Percentiles rank a stretch among this genome's conserved stretches.
phyloP scores from a whole-genome alignment of 2,888 invertebrate genomes.

The Cosmorhoe ocellata region DNA sequence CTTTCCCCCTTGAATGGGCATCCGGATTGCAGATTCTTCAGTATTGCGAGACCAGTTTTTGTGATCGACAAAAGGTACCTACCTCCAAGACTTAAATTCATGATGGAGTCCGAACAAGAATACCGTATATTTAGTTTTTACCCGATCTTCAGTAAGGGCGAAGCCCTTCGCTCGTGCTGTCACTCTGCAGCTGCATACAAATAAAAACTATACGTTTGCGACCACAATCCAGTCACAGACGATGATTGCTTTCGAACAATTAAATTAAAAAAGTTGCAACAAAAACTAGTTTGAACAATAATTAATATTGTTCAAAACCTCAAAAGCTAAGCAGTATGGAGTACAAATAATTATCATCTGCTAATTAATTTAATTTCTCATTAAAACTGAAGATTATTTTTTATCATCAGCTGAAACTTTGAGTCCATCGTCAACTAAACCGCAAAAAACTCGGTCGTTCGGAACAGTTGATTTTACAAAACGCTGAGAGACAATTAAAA shows the following conservation, averaged over 20 bases:
- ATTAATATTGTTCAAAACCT: too few species aligned
- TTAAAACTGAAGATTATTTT: too few species aligned
- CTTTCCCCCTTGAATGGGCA: slow-evolving; percentile 72
- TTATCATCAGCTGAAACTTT: too few species aligned
- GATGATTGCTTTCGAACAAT: background rate
- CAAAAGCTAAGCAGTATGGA: too few species aligned
- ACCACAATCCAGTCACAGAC: background rate
- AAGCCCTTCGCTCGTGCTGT: slow-evolving; percentile 21
- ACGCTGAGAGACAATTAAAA: too few species aligned
- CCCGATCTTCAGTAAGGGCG: slow-evolving; percentile 8
- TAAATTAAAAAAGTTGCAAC: background rate
- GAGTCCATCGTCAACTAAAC: too few species aligned
- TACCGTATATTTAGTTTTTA: slow-evolving; percentile 31
- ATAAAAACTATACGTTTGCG: slow-evolving; percentile 8
- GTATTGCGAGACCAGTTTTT: slow-evolving; percentile 71
- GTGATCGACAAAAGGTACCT: slow-evolving; percentile 36
- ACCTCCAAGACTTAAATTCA: slow-evolving; percentile 32
- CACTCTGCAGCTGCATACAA: slow-evolving; percentile 23
- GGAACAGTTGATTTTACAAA: too few species aligned
- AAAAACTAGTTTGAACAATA: too few species aligned
- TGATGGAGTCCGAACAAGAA: slow-evolving; percentile 32
- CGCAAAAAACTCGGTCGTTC: too few species aligned
- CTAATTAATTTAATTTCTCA: too few species aligned
- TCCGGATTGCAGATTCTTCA: slow-evolving; percentile 59
- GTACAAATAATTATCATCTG: too few species aligned